Evolutionary conservation across 2,113 vertebrate genomes (phyloP).

Genomic region (Butastur rufipennis): DNA sequence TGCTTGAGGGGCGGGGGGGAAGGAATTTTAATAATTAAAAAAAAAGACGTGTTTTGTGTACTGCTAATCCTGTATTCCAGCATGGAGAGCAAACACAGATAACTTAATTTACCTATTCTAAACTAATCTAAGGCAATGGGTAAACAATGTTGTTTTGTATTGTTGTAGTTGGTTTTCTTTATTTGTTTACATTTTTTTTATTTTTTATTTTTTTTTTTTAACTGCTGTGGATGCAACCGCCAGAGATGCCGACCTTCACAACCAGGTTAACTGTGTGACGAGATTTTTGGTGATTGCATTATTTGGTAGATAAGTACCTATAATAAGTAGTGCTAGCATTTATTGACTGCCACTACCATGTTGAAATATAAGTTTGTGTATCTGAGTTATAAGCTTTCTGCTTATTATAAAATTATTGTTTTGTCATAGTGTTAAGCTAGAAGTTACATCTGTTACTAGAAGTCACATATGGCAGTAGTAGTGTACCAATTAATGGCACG

Average conservation of each 20-base stretch:
- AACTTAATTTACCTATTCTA: not conserved
- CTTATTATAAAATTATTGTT: not conserved
- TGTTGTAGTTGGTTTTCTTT: not conserved
- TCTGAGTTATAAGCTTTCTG: not conserved
- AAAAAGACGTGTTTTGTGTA: not conserved
- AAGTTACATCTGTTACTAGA: not conserved
- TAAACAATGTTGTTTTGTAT: not conserved
- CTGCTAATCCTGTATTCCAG: not conserved
- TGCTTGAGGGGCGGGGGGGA: rapidly evolving
- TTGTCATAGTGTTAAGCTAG: not conserved
- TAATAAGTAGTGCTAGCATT: not conserved
- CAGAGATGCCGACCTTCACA: not conserved
- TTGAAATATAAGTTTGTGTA: not conserved
- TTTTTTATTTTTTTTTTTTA: not conserved
- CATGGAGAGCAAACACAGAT: not conserved
- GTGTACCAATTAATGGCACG: not conserved
- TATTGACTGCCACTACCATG: not conserved
- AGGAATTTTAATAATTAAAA: not conserved
- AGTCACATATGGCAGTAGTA: not conserved
- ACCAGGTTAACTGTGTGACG: not conserved
- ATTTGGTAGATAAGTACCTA: not conserved
- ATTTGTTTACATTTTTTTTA: not conserved
- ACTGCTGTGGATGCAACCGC: not conserved
- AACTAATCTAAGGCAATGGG: not conserved
- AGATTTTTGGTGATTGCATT: not conserved